A percentile compares a stretch with the other conserved stretches of the same genome.
Conservation (phyloP, 1,140 invertebrate species). For the Thaumatotibia leucotreta region DNA sequence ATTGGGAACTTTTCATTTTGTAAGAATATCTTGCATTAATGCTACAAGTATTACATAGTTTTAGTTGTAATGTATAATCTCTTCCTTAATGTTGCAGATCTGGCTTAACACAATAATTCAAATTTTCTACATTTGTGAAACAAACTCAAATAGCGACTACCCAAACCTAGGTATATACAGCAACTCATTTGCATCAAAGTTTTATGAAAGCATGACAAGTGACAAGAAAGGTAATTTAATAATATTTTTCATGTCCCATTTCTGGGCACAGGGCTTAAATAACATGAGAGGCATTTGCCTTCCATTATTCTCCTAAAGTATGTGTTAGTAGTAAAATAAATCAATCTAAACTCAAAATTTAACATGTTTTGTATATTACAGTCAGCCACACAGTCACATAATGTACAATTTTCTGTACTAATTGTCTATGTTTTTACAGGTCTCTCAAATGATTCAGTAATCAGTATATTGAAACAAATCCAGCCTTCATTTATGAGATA, state of each 20-base stretch:
- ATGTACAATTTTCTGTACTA: too few relatives aligned
- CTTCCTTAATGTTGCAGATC: too few relatives aligned
- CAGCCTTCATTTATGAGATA: slow-evolving; percentile 50
- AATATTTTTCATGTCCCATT: neutral
- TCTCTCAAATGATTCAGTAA: slow-evolving; percentile 37
- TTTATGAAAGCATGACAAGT: slow-evolving; percentile 58
- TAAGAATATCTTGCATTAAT: neutral
- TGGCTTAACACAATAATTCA: slow-evolving; percentile 51
- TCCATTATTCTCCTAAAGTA: too few relatives aligned
- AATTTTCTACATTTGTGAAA: slow-evolving; percentile 46
- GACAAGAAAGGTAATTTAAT: slow-evolving; percentile 5
- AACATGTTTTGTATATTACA: too few relatives aligned
- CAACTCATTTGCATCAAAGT: slow-evolving; percentile 43
- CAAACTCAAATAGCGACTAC: slow-evolving; percentile 42
- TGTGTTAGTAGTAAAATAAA: too few relatives aligned
- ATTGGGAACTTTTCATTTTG: slow-evolving; percentile 6
- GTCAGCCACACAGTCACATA: too few relatives aligned
- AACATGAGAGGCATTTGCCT: too few relatives aligned
- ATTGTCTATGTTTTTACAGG: slow-evolving; percentile 38
- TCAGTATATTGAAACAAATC: slow-evolving; percentile 47
- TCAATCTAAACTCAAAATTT: too few relatives aligned
- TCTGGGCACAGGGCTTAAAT: too few relatives aligned
- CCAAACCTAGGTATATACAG: slow-evolving; percentile 46
- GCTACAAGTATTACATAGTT: neutral
- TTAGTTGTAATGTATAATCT: slow-evolving; percentile 11